phyloP scores from a whole-genome alignment of 2,113 vertebrate species.

The Chamaea fasciata region DNA sequence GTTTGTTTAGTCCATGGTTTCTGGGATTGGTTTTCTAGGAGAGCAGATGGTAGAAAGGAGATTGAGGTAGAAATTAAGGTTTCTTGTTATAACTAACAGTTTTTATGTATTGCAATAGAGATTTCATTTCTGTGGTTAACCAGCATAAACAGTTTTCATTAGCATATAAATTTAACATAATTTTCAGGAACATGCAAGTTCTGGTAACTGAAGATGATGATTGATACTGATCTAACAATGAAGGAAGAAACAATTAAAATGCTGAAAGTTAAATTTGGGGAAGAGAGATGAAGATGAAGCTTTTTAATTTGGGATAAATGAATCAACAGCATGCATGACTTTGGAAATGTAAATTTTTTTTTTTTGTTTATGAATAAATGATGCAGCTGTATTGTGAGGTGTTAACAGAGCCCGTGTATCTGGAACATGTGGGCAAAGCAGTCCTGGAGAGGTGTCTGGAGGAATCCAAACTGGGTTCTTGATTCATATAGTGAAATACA shows the following conservation, averaged over 20 bases:
- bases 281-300: neutral
- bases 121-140: slow-evolving; percentile 58
- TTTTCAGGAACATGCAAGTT: slow-evolving; percentile 32
- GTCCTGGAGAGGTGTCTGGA: neutral
- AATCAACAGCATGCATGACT: neutral
- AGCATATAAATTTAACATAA: slow-evolving; percentile 45
- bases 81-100: slow-evolving; percentile 34
- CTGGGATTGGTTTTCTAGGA: slow-evolving; percentile 20
- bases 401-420: neutral
- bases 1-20: neutral
- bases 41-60: slow-evolving; percentile 43
- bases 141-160: slow-evolving; percentile 43
- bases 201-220: slow-evolving; percentile 8
- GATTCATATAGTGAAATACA: neutral
- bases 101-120: slow-evolving; percentile 26
- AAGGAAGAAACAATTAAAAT: slow-evolving; percentile 29
- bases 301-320: slow-evolving; percentile 11
- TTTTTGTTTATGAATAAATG: neutral
- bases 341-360: neutral
- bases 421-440: neutral
- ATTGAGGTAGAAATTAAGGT: slow-evolving; percentile 47
- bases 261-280: slow-evolving; percentile 2
- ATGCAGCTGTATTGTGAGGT: neutral
- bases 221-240: slow-evolving; percentile 31
- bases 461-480: neutral